These are phyloP conservation scores for Hyles euphorbiae DNA, from an alignment of 1,140 invertebrate genomes.

Conservation along the genomic window DNA sequence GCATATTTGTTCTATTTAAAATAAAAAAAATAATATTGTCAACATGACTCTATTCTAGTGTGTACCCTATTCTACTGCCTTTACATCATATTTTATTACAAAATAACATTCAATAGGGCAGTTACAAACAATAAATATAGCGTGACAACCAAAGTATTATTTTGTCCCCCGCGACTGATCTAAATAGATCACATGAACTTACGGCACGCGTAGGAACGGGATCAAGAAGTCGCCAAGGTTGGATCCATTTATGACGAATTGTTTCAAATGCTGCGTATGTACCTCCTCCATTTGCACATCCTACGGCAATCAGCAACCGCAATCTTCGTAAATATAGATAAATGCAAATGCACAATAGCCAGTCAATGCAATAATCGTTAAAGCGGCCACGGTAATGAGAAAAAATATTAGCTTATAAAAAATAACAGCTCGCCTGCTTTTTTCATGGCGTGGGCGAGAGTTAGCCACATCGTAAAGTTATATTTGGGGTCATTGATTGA, in stretches of 20 bases:
- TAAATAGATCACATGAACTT: conserved; percentile 50
- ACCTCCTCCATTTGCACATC: conserved; percentile 27
- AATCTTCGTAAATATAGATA: conserved; percentile 13
- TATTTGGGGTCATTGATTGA: conserved; percentile 62
- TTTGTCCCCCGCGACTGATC: conserved; percentile 35
- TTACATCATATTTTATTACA: no score
- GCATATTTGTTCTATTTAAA: no score
- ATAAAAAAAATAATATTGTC: no score
- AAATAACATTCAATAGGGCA: conserved; percentile 5
- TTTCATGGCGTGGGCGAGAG: conserved; percentile 46
- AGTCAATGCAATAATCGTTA: conserved; percentile 17
- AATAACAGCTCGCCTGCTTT: conserved; percentile 27
- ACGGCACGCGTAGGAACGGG: conserved; percentile 61
- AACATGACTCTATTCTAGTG: background rate
- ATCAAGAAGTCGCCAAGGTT: conserved; percentile 68
- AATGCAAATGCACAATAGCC: conserved; percentile 7
- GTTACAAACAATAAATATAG: conserved; percentile 10
- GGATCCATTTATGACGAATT: conserved; percentile 68
- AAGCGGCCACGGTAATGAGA: background rate
- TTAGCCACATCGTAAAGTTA: conserved; percentile 49
- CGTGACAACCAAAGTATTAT: background rate
- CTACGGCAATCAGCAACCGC: conserved; percentile 13
- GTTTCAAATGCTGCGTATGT: conserved; percentile 36
- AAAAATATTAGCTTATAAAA: conserved; percentile 44
- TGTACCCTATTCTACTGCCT: no score